Evolutionary conservation across 2,888 invertebrate genomes (phyloP), one percentile per base, ranked within the genome.

Genomic region (Perdita meconis): DNA sequence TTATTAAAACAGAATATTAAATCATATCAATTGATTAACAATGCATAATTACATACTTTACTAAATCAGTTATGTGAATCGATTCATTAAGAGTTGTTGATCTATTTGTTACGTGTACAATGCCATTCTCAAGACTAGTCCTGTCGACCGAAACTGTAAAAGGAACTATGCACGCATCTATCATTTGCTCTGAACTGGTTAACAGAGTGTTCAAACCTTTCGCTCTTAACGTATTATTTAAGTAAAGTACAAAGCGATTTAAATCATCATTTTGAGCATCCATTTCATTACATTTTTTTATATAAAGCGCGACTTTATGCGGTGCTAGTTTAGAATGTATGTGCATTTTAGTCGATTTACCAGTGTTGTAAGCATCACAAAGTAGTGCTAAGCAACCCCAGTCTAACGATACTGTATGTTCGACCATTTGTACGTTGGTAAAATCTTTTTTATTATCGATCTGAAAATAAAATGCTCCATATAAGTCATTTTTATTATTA

Each of bases 321-420:
- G 97, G 97, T 13, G 96, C 94, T 72, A 97, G 93, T 92, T 95
- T 95, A 71, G 95, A 94, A 88, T 97, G 96, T 50, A 96, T 93
- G 75, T 94, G 93, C 57, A 95, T 91, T 79, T 92, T 89, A 70
- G 93, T 94, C 78, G 94, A 88, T 40, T 88, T 87, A 2, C 73
- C 34, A n/a, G 60, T 50, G 38, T 84, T 84, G 57, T 83, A 87
- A 13, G 89, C 88, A 75, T 92, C 92, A 59, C 90, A 92, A 24
- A 92, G 81, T 61, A 92, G 71, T n/a, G 89, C 86, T 56, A 92
- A 71, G 71, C 87, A 90, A 38, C 89, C 91, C 91, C 92, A 92
- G 65, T 92, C 92, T 65, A 92, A 71, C 2, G 90, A 91, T 13
- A 87, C 78, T 5, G 72, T 67, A 66, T 91, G 89, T 66, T 92